Base-by-base conservation (phyloP, 2,113 vertebrate species). In the Clinocottus analis region DNA sequence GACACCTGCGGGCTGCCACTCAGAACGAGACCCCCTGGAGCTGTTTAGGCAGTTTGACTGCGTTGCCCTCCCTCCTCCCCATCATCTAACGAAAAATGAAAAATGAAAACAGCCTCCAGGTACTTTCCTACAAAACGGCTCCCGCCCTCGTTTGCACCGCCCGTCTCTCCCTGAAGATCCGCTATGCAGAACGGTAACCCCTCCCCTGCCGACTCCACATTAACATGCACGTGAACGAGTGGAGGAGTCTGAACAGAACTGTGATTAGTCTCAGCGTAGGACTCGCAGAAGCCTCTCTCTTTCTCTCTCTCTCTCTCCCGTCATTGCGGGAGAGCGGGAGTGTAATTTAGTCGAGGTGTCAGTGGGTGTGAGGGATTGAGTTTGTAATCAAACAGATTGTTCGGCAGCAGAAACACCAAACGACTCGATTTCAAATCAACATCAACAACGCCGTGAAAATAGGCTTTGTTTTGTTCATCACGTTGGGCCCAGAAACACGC, bases 301-400 rank as follows among this genome's bases (percentile, higher is more conserved):
- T 8, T 37, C 35, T 37, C 35, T 37, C 35, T 6, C 33, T 35
- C 33, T 35, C 33, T 7, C 33, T 35, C 35, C 35, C 68, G 45
- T 87, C 85, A 83, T 77, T 3, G 55, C 25, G 33, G 69, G 73
- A 73, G 51, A 19, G 84, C 69, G 5, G 72, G 70, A 31, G 33
- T 7, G 75, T 87, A 78, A 87, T 85, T 86, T 71, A 80, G 75
- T 72, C 64, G 45, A 64, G 79, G 90, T 87, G 79, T 87, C 83
- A 82, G 87, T 83, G 82, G 83, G 87, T 80, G 87, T 81, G 85
- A 89, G 80, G 86, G 89, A 89, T 86, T 90, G 87, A 93, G 88
- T 89, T 82, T 70, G 86, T 86, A 93, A 93, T 92, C 88, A 90
- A 85, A 89, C 80, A 86, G 72, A 87, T 83, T 90, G 86, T 92